Conservation (phyloP, 2,113 vertebrate species). For the Hemibagrus wyckioides region DNA sequence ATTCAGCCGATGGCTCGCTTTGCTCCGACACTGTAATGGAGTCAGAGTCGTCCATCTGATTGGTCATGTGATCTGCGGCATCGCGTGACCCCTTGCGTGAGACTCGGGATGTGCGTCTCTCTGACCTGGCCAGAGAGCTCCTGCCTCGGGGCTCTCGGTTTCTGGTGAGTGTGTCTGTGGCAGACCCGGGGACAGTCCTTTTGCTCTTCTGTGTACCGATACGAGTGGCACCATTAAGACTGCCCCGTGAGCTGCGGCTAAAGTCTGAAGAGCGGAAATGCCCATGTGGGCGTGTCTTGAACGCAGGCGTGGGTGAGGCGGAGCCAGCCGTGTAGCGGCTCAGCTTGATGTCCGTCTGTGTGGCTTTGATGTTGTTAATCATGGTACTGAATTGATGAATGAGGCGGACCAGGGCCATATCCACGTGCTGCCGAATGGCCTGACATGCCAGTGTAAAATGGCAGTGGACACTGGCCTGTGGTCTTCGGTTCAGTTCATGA, state of each 20-base stretch:
- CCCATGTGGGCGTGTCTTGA: slow-evolving; percentile 89
- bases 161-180: slow-evolving; percentile 75
- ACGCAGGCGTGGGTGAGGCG: slow-evolving; percentile 92
- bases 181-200: slow-evolving; percentile 72
- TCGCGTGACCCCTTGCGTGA: slow-evolving; percentile 96
- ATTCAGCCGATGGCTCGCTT: slow-evolving; percentile 96
- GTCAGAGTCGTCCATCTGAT: slow-evolving; percentile 97
- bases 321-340: slow-evolving; percentile 97
- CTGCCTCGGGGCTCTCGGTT: slow-evolving; percentile 85
- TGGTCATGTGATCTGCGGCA: slow-evolving; percentile 92
- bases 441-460: slow-evolving; percentile 97
- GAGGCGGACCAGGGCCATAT: slow-evolving; percentile 97
- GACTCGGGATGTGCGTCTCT: slow-evolving; percentile 92
- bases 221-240: slow-evolving; percentile 85
- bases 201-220: slow-evolving; percentile 86
- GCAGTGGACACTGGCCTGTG: slow-evolving; percentile 94
- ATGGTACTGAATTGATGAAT: slow-evolving; percentile 99
- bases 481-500: slow-evolving; percentile 92
- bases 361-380: slow-evolving; percentile 97
- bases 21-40: slow-evolving; percentile 98
- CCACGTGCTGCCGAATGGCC: slow-evolving; percentile 95
- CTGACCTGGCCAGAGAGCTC: slow-evolving; percentile 85
- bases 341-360: slow-evolving; percentile 97
- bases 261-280: slow-evolving; percentile 95
- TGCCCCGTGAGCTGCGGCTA: slow-evolving; percentile 93